Evolutionary conservation across 1,140 invertebrate species (phyloP), one percentile per base, ranked within the genome.

Genomic region (Geopemphigus sp.): DNA sequence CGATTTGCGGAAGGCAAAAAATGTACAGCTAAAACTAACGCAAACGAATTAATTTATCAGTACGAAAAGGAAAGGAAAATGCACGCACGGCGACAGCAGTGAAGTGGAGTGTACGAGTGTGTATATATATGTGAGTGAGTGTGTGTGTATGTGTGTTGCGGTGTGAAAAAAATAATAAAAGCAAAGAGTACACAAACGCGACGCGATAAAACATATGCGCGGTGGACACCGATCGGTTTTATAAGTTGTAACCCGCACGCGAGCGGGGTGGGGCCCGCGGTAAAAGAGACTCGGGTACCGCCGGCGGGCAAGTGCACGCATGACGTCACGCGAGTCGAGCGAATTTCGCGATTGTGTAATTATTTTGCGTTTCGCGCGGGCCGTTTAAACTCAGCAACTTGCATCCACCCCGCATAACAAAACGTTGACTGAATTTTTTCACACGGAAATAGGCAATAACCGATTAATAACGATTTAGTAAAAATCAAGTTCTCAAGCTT

Each of bases 131-230:
- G n/a, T n/a, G n/a, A n/a, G n/a, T n/a, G n/a, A n/a, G n/a, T n/a
- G n/a, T n/a, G n/a, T n/a, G n/a, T n/a, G n/a, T n/a, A n/a, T n/a
- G n/a, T n/a, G n/a, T n/a, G n/a, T n/a, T n/a, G n/a, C n/a, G n/a
- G 19, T 10, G 32, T 1, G 29, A 1, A 39, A 54, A 32, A 54
- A 72, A 54, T 45, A 54, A 47, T 61, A 63, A 78, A 78, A 59
- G 74, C 74, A 78, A 78, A 78, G 74, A 78, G 74, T 78, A 78
- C 74, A 78, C n/a, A 78, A 78, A 78, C 39, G 32, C 57, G 57
- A 63, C 57, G 57, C 74, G 74, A 78, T 78, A 63, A 78, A 63
- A 61, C 74, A 61, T 63, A 59, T 78, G 57, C 17, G 68, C 14
- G n/a, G n/a, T n/a, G 15, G 22, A 24, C 2, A 17, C 26, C 72